Evolutionary conservation across 2,797 vertebrate species (phyloP).

Genomic region (Simalia tracyae): DNA sequence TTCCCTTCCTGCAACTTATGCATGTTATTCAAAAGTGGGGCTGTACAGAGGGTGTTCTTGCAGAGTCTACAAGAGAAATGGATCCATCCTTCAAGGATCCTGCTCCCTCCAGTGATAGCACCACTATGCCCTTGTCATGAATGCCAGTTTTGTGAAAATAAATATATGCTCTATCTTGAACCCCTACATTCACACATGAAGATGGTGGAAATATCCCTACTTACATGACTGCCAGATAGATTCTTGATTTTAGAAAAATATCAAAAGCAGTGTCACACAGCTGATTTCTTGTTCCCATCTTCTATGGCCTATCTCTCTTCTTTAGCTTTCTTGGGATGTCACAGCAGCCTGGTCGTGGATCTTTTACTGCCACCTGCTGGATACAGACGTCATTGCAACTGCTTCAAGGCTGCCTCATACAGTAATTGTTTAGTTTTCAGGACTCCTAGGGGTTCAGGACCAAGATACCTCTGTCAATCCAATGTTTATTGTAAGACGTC

Average conservation of each 20-base stretch:
- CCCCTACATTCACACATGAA: background rate
- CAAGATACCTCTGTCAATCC: background rate
- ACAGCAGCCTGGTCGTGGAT: background rate
- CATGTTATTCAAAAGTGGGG: background rate
- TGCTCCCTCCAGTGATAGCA: background rate
- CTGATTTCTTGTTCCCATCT: background rate
- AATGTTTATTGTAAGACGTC: background rate
- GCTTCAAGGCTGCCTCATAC: background rate
- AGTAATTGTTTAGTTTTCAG: background rate
- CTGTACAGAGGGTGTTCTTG: background rate
- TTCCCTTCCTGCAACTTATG: background rate
- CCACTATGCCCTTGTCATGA: background rate
- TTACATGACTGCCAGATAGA: background rate
- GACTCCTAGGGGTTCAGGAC: background rate
- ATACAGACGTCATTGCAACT: background rate
- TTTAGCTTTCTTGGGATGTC: background rate
- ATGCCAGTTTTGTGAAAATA: background rate
- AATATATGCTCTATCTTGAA: background rate
- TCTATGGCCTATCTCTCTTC: background rate
- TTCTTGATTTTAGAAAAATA: background rate
- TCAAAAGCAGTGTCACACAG: background rate
- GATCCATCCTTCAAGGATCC: background rate
- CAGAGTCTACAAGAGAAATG: background rate
- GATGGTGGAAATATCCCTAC: background rate
- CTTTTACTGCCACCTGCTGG: conserved; percentile 22